Base-by-base conservation (phyloP, 2,113 vertebrate species). In the Tricholaema leucomelas region DNA sequence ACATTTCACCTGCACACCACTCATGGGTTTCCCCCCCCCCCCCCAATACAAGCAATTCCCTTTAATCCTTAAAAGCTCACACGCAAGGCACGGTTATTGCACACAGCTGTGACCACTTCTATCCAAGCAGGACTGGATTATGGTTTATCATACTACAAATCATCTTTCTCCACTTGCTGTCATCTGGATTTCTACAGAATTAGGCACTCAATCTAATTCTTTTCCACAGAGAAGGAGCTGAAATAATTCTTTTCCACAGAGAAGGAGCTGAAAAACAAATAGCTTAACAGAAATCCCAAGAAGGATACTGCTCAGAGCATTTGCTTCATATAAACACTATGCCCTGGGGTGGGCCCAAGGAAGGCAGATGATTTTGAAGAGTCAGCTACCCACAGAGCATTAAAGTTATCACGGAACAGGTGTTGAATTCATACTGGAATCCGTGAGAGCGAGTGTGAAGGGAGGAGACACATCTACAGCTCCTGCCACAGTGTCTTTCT, bases 1-100 rank as follows among this genome's bases (percentile, higher is more conserved):
- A 65, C 58, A 88, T 66, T 93, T 88, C 46, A 70, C 59, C 46
- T 1, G 4, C 87, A 66, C 67, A 76, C 64, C 52, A 74, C n/a
- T 52, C 75, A 44, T 19, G 42, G 42, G 0, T 78, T 81, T 84
- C 69, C 84, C 81, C 72, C 20, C 27, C 56, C 85, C 81, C 72
- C 20, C 27, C 56, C 85, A 87, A 94, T 0, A 6, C 78, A 81
- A 76, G 87, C 10, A 17, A 80, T 85, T 92, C 46, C 67, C 64
- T 94, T 77, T 89, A 88, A 94, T 89, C 92, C 71, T 60, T 52
- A 75, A 50, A 91, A 88, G 58, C 61, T 84, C 24, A 16, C 1
- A 2, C 52, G 75, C 67, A 70, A 65, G 0, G 30, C 59, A 81
- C 4, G 70, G 56, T 77, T 87, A 92, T 36, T 44, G 18, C 65